Evolutionary conservation across 2,113 vertebrate genomes (phyloP), one percentile per base, ranked within the genome.

Genomic region (Eidolon helvum): DNA sequence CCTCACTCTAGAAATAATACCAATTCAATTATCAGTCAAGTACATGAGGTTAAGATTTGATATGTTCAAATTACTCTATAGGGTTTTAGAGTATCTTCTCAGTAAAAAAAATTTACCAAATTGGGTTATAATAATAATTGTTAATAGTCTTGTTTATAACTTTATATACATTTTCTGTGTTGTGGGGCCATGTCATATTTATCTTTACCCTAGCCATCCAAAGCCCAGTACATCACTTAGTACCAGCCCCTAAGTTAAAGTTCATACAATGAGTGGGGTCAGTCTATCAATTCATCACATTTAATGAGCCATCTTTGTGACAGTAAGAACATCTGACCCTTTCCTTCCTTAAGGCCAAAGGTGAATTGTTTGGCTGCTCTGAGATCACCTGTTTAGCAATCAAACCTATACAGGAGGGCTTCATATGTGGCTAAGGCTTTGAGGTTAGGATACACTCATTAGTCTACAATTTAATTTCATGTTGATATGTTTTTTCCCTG

Each of bases 1-100:
- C 71, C 63, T 59, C 14, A 22, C 19, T 78, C 66, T 86, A 75
- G 91, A 97, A 96, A 88, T 96, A 96, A 97, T 96, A 87, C 16
- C 85, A 53, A 91, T 91, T 82, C 91, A 90, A 96, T 97, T 97
- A 93, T 97, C 24, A 28, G 93, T 85, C 87, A 92, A 94, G 59
- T 95, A 33, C 59, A 30, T 82, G 79, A 72, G 28, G 63, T 92
- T 88, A 90, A 94, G 40, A 93, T 91, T 82, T 83, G 74, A 57
- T 79, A 40, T 72, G 77, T 53, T 90, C 40, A 65, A 55, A n/a
- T 89, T 74, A 79, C 16, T 10, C 63, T 94, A 38, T 9, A 94
- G 40, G n/a, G 91, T 53, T 89, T 87, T 83, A 84, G 43, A 68
- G 5, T 50, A 59, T 59, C 22, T 65, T 86, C 74, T 71, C 50